These are phyloP conservation scores for Gambusia yucatana DNA, from an alignment of 2,797 vertebrate species.

Conservation along the genomic window DNA sequence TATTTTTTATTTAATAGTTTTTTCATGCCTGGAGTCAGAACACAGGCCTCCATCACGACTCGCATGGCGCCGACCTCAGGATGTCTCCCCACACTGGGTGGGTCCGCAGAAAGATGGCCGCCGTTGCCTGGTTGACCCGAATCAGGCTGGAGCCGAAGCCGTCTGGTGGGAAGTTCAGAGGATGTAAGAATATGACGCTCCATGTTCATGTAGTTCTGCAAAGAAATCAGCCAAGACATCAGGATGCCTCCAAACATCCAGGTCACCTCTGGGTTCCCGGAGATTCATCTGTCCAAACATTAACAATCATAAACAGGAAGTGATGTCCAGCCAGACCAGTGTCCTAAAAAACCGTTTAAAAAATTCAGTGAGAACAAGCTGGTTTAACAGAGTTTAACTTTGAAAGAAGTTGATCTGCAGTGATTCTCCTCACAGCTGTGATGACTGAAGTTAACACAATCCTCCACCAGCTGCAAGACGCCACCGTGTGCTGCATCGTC, in stretches of 20 bases:
- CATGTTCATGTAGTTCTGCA: no score
- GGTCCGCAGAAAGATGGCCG: neutral
- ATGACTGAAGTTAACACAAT: constrained; percentile 6
- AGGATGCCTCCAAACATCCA: no score
- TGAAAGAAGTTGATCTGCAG: neutral
- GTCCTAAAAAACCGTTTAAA: neutral
- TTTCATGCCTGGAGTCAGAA: neutral
- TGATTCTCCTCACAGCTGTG: neutral
- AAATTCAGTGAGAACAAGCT: neutral
- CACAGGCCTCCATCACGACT: neutral
- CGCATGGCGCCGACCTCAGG: neutral
- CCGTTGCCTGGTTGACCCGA: neutral
- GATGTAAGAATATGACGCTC: neutral
- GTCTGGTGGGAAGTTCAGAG: neutral
- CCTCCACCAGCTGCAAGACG: constrained; percentile 16
- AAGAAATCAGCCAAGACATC: no score
- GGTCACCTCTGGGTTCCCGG: no score
- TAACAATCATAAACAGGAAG: neutral
- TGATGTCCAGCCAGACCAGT: neutral
- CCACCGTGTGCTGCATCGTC: constrained; percentile 17
- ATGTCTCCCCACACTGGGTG: neutral
- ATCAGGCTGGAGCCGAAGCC: neutral
- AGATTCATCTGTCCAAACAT: neutral
- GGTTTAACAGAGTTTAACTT: constrained; percentile 15
- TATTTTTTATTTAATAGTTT: neutral